These are phyloP conservation scores for Clarias platycephalus DNA, from an alignment of 2,797 vertebrate species.

Conservation along the genomic window DNA sequence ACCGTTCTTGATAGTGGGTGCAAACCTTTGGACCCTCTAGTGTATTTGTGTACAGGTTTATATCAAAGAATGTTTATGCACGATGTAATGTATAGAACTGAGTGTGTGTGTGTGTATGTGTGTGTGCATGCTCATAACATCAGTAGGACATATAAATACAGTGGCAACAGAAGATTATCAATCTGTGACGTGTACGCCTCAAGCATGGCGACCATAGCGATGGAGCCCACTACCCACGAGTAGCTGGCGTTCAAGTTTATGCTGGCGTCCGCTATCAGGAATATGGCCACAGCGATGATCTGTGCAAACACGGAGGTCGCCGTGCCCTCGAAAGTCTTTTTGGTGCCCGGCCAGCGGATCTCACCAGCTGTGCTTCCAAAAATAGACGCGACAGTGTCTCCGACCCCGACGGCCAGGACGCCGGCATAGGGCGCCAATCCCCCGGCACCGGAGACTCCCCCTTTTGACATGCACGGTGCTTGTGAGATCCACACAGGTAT, in stretches of 20 bases:
- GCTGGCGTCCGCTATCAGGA: conserved; percentile 88
- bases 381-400: conserved; percentile 89
- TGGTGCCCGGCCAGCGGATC: conserved; percentile 94
- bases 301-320: conserved; percentile 93
- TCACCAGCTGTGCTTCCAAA: conserved; percentile 93
- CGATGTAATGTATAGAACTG: background rate
- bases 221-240: conserved; percentile 88
- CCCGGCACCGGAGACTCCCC: conserved; percentile 76
- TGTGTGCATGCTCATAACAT: conserved; percentile 75
- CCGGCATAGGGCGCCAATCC: conserved; percentile 91
- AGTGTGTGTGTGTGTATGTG: conserved; percentile 7
- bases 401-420: conserved; percentile 90
- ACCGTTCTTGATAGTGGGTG: background rate
- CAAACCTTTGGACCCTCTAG: background rate
- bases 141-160: conserved; percentile 93
- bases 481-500: conserved; percentile 93
- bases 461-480: conserved; percentile 84
- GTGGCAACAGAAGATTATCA: conserved; percentile 92
- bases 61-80: background rate
- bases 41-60: conserved; percentile 1
- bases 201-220: conserved; percentile 89
- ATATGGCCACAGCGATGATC: conserved; percentile 90
- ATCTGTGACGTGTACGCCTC: conserved; percentile 96
- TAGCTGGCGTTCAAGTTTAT: conserved; percentile 92
- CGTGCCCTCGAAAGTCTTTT: conserved; percentile 95